A percentile compares a stretch with the other conserved stretches of the same genome.
phyloP scores from a whole-genome alignment of 2,113 vertebrate species.

The Psilopsiagon aymara region DNA sequence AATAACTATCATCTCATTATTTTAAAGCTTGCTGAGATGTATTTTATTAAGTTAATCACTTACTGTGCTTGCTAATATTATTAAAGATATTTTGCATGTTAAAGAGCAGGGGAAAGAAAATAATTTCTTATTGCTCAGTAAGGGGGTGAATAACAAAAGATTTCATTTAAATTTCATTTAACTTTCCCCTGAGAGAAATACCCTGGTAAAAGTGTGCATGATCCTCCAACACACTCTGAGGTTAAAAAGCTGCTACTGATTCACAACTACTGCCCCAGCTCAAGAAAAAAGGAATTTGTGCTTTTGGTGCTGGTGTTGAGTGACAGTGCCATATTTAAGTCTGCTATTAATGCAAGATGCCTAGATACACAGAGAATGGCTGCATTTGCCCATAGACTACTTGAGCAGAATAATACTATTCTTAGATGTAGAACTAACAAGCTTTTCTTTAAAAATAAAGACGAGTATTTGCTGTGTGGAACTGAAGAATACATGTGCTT shows the following conservation, averaged over 20 bases:
- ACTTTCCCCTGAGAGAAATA: constrained; percentile 57
- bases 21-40: not conserved
- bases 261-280: not conserved
- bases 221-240: not conserved
- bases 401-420: not conserved
- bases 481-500: not conserved
- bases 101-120: constrained; percentile 10
- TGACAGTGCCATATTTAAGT: not conserved
- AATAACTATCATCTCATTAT: not conserved
- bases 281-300: constrained; percentile 24
- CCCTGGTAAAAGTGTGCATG: not conserved
- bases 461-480: not conserved
- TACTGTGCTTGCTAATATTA: constrained; percentile 1
- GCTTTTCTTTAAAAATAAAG: not conserved
- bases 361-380: not conserved
- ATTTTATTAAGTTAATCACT: not conserved
- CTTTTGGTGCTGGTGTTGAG: constrained; percentile 49
- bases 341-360: not conserved
- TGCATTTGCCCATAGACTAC: not conserved
- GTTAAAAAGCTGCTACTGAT: constrained; percentile 12
- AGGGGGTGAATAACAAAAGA: not conserved
- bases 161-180: constrained; percentile 13
- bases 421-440: not conserved
- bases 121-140: constrained; percentile 41
- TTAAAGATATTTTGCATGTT: not conserved